Evolutionary conservation across 2,888 invertebrate species (phyloP).

Genomic region (Cryptosula pallasiana): DNA sequence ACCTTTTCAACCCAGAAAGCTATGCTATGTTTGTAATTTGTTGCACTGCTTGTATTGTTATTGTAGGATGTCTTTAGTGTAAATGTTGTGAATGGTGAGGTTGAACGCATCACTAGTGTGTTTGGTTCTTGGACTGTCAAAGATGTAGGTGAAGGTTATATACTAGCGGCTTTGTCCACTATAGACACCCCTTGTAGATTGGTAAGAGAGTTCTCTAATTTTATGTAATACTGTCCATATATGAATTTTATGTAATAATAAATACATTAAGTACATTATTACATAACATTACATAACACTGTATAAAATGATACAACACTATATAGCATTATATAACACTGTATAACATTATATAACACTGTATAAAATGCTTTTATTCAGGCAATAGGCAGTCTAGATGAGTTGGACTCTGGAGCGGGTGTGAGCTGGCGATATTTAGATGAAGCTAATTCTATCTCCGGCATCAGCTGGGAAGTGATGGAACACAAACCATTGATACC

Average conservation of each 20-base stretch:
- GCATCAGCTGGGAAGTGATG: constrained; percentile 37
- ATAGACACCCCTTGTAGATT: constrained; percentile 37
- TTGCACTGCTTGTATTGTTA: no score
- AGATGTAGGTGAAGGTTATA: constrained; percentile 36
- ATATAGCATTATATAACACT: no score
- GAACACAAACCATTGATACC: constrained; percentile 34
- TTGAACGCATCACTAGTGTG: background rate
- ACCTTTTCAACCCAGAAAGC: no score
- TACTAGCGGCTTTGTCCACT: constrained; percentile 38
- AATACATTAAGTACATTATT: background rate
- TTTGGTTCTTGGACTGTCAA: constrained; percentile 34
- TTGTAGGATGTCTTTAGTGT: background rate
- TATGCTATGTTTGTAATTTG: no score
- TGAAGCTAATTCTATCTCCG: constrained; percentile 29
- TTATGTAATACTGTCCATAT: background rate
- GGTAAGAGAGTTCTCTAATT: constrained; percentile 32
- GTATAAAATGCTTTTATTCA: no score
- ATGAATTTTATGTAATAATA: background rate
- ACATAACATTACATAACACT: no score
- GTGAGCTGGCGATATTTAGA: constrained; percentile 36
- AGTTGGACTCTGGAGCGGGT: constrained; percentile 31
- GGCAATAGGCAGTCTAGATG: constrained; percentile 37
- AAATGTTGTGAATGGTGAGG: background rate
- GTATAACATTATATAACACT: no score
- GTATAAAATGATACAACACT: no score